A percentile compares a stretch with the other conserved stretches of the same genome.
phyloP scores from a whole-genome alignment of 2,797 vertebrate genomes.

The Danio kyathit region DNA sequence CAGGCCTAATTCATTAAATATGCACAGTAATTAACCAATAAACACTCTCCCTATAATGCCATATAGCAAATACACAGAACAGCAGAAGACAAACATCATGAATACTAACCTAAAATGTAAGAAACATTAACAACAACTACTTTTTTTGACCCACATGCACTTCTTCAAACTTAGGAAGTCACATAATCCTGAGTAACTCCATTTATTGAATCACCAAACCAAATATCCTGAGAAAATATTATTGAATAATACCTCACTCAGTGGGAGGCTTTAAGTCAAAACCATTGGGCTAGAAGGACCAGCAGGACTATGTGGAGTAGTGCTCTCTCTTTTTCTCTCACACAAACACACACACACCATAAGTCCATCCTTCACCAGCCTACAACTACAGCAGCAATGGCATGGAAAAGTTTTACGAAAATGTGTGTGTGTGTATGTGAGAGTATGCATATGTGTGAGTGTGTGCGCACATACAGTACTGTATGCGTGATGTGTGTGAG shows the following conservation, averaged over 20 bases:
- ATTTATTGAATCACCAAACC: not conserved
- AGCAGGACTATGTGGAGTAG: slow-evolving; percentile 7
- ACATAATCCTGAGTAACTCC: not conserved
- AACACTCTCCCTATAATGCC: not conserved
- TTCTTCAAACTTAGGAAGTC: not conserved
- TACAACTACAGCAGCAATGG: not conserved
- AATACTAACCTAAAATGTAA: too few relatives aligned
- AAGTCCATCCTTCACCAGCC: not conserved
- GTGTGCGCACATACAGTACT: too few relatives aligned
- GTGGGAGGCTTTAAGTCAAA: not conserved
- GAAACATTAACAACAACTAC: too few relatives aligned
- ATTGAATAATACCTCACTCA: not conserved
- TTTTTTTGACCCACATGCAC: not conserved
- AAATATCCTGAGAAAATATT: not conserved
- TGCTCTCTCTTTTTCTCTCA: not conserved
- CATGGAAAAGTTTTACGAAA: slow-evolving; percentile 64
- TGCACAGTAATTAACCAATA: not conserved
- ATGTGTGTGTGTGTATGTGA: not conserved
- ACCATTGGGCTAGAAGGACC: slow-evolving; percentile 8
- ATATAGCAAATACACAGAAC: too few relatives aligned
- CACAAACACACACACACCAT: slow-evolving; percentile 19
- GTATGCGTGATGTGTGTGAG: too few relatives aligned
- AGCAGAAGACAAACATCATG: too few relatives aligned
- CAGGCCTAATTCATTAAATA: not conserved
- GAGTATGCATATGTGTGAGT: too few relatives aligned